phyloP scores from a whole-genome alignment of 2,113 vertebrate genomes.

The Notarius quadriscutis region DNA sequence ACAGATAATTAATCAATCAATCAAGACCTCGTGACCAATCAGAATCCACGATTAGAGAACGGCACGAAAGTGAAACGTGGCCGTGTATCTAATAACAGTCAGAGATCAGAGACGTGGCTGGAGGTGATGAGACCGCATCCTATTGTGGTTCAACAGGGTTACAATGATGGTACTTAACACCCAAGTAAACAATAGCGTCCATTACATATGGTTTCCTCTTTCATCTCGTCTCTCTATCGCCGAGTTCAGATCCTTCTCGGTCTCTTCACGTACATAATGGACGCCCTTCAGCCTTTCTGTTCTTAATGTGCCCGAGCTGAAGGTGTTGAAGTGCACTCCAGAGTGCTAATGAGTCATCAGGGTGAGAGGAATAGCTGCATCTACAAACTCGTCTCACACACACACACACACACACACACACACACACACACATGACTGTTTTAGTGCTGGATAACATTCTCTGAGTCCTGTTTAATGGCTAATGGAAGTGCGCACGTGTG shows the following conservation, averaged over 20 bases:
- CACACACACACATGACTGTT: not conserved
- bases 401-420: not conserved
- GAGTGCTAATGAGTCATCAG: constrained; percentile 28
- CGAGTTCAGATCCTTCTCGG: constrained; percentile 13
- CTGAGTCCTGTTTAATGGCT: not conserved
- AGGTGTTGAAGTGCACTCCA: constrained; percentile 30
- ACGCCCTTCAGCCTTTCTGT: constrained; percentile 28
- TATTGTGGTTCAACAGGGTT: constrained; percentile 12
- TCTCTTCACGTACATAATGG: constrained; percentile 36
- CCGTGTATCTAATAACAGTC: not conserved
- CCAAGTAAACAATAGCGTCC: not conserved
- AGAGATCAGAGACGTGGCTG: not conserved
- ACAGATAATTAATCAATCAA: not conserved
- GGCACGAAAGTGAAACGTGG: not conserved
- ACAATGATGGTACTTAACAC: constrained; percentile 3
- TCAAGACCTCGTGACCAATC: not conserved
- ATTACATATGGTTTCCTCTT: constrained; percentile 8
- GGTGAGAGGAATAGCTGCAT: constrained; percentile 20
- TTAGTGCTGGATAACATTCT: not conserved
- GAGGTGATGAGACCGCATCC: not conserved
- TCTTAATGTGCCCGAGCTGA: constrained; percentile 19
- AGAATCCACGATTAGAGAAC: not conserved
- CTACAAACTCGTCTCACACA: constrained; percentile 18
- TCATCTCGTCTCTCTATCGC: not conserved
- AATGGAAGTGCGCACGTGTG: constrained; percentile 21